Evolutionary conservation across 2,113 vertebrate species (phyloP).

Genomic region (Salvator merianae): DNA sequence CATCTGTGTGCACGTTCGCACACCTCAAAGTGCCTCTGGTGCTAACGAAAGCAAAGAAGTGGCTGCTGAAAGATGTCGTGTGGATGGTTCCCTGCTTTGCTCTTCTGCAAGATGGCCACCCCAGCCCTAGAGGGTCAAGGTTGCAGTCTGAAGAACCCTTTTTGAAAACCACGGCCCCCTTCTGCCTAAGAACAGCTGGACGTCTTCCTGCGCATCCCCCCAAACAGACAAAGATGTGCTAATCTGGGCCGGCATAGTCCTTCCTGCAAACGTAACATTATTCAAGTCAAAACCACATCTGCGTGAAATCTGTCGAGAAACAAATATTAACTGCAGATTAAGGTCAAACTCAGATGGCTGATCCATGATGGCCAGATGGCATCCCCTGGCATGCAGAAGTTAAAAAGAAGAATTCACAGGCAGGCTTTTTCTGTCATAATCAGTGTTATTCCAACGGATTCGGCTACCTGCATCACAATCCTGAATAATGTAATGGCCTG

Average conservation of each 20-base stretch:
- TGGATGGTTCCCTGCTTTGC: no score
- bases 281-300: background rate
- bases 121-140: no score
- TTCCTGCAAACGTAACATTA: background rate
- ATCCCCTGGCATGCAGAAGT: background rate
- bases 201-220: background rate
- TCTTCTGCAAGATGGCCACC: no score
- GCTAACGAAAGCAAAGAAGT: no score
- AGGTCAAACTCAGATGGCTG: background rate
- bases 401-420: background rate
- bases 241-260: background rate
- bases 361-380: background rate
- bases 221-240: no score
- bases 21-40: no score
- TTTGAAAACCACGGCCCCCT: background rate
- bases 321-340: constrained; percentile 17
- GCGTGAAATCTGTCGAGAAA: background rate
- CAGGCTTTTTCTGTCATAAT: background rate
- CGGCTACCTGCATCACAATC: background rate
- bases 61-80: no score
- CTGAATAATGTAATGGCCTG: background rate
- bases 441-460: no score
- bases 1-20: no score
- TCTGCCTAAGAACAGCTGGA: no score
- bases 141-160: no score